Percentiles rank a stretch among this genome's conserved stretches.
Conservation (phyloP, 1,140 invertebrate genomes). For the Harpegnathos saltator region DNA sequence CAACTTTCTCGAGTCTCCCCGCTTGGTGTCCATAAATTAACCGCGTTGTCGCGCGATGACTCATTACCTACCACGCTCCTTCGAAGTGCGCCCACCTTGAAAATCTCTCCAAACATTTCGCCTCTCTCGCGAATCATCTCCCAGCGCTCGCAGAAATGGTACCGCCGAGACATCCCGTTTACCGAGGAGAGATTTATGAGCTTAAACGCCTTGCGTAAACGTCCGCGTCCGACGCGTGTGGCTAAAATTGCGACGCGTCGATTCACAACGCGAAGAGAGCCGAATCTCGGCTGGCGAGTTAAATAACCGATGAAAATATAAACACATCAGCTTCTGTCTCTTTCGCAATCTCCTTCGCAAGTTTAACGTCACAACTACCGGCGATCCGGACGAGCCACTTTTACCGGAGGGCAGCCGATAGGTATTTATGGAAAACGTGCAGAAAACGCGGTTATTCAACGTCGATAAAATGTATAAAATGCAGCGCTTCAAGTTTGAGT, state of each 20-base stretch:
- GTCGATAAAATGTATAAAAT: too few relatives aligned
- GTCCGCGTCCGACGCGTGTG: neutral
- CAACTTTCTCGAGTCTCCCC: slow-evolving; percentile 5
- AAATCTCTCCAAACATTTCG: slow-evolving; percentile 28
- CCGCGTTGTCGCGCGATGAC: neutral
- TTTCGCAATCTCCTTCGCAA: too few relatives aligned
- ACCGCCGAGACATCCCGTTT: slow-evolving; percentile 1
- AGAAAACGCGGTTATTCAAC: too few relatives aligned
- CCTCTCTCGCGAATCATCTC: neutral
- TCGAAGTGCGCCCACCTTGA: neutral
- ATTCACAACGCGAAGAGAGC: neutral
- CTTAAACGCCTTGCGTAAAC: neutral
- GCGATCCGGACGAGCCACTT: too few relatives aligned
- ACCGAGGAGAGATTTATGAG: slow-evolving; percentile 12
- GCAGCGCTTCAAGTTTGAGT: too few relatives aligned
- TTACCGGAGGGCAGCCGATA: too few relatives aligned
- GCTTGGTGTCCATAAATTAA: neutral
- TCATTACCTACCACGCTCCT: neutral
- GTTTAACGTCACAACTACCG: too few relatives aligned
- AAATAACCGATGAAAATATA: neutral
- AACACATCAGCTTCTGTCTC: too few relatives aligned
- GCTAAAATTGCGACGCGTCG: neutral
- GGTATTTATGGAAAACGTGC: too few relatives aligned
- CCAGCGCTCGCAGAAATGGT: neutral
- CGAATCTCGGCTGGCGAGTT: neutral